Base-by-base conservation (phyloP, 2,113 vertebrate genomes). In the Sinocyclocheilus grahami region DNA sequence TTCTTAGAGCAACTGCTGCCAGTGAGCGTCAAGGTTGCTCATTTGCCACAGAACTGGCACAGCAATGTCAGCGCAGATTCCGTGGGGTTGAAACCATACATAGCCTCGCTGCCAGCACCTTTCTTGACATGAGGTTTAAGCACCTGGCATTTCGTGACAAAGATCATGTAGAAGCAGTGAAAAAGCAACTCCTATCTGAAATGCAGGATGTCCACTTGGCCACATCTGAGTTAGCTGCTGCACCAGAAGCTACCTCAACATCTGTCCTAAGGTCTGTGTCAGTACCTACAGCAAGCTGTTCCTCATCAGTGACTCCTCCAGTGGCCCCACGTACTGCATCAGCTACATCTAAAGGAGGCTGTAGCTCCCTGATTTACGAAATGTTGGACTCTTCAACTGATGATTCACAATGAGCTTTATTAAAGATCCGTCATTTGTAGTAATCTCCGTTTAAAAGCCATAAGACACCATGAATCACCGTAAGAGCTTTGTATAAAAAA, bases 291-390 rank as follows among this genome's bases (percentile, higher is more conserved):
- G 60, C 60, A 63, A 63, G 22, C 9, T 63, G 13, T 46, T n/a
- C 11, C 14, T 0, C 71, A 62, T 85, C 77, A 13, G 22, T 78
- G 84, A 60, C 65, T 39, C 55, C 22, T 55, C 75, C 60, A 74
- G 46, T 53, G 63, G 0, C 4, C 1, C 84, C 39, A 62, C 67
- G 37, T 5, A 37, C 37, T 37, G 37, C 37, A 37, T 37, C 37
- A 83, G 62, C 77, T 83, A 27, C 86, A 85, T 9, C 83, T 85
- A 84, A 87, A 87, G 82, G 86, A 24, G 62, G 71, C 39, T n/a
- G n/a, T n/a, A n/a, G n/a, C n/a, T n/a, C n/a, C n/a, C n/a, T n/a
- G n/a, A n/a, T n/a, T n/a, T n/a, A n/a, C n/a, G n/a, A n/a, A n/a
- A n/a, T n/a, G n/a, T n/a, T n/a, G n/a, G n/a, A n/a, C n/a, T n/a